Conservation (phyloP, 2,888 invertebrate genomes). For the Eupithecia dodoneata region DNA sequence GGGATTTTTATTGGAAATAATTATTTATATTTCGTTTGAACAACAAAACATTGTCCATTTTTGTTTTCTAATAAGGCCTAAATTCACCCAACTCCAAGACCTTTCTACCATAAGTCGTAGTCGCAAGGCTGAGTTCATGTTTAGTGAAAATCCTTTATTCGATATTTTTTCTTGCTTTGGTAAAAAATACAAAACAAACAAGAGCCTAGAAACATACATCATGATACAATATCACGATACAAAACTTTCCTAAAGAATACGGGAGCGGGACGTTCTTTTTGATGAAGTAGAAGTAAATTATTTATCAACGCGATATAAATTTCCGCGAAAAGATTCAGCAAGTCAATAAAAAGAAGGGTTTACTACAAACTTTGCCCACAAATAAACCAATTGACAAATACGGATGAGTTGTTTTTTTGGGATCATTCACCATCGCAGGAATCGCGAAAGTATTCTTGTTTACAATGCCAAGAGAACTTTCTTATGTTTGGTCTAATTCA, state of each 20-base stretch:
- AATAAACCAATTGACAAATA: constrained; percentile 65
- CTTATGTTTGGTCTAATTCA: constrained; percentile 47
- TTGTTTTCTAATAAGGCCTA: not conserved
- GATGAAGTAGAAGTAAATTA: not conserved
- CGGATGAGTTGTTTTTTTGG: constrained; percentile 68
- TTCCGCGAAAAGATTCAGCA: constrained; percentile 29
- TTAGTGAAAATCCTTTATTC: too few species aligned
- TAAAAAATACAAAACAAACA: not conserved
- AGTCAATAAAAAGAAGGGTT: constrained; percentile 48
- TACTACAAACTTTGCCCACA: constrained; percentile 55
- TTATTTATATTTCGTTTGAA: not conserved
- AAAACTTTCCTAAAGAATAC: not conserved
- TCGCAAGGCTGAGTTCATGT: too few species aligned
- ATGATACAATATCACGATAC: not conserved
- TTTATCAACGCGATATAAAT: constrained; percentile 30
- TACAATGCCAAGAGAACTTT: constrained; percentile 68
- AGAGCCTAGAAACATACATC: not conserved
- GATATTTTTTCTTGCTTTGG: not conserved
- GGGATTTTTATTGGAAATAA: not conserved
- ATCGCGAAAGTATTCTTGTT: constrained; percentile 67
- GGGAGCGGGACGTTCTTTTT: not conserved
- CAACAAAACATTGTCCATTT: not conserved
- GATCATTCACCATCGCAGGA: constrained; percentile 65
- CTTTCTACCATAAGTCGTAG: not conserved
- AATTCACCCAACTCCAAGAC: not conserved